Evolutionary conservation across 2,888 invertebrate genomes (phyloP).

Genomic region (Spodoptera littoralis): DNA sequence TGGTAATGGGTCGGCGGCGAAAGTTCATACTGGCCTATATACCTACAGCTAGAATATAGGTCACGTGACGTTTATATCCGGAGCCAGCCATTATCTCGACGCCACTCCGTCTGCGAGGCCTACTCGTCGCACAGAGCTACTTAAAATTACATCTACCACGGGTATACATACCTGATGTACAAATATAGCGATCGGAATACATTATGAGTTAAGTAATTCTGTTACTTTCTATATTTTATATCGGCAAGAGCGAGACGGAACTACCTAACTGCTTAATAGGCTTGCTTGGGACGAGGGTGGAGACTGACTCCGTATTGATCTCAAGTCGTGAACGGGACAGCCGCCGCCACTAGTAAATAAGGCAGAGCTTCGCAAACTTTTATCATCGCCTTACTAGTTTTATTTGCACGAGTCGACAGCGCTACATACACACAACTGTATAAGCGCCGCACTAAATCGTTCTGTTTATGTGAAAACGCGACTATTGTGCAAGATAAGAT

Average conservation of each 20-base stretch:
- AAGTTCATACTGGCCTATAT: slow-evolving; percentile 52
- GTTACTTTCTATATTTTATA: slow-evolving; percentile 51
- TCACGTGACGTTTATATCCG: slow-evolving; percentile 58
- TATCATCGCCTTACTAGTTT: slow-evolving; percentile 48
- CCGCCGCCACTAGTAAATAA: slow-evolving; percentile 71
- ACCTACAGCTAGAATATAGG: slow-evolving; percentile 54
- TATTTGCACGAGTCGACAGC: slow-evolving; percentile 40
- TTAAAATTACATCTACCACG: slow-evolving; percentile 32
- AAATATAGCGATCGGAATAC: slow-evolving; percentile 46
- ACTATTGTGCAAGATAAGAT: slow-evolving; percentile 27
- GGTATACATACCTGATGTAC: slow-evolving; percentile 30
- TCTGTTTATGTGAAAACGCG: slow-evolving; percentile 38
- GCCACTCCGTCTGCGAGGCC: slow-evolving; percentile 74
- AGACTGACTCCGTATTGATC: slow-evolving; percentile 84
- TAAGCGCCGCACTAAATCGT: slow-evolving; percentile 29
- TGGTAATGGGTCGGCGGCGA: slow-evolving; percentile 37
- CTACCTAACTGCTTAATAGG: slow-evolving; percentile 57
- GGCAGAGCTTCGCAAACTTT: slow-evolving; percentile 65
- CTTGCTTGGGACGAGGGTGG: slow-evolving; percentile 68
- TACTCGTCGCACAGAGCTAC: slow-evolving; percentile 40
- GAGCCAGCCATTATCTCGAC: slow-evolving; percentile 62
- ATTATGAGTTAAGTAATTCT: slow-evolving; percentile 45
- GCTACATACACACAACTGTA: slow-evolving; percentile 17
- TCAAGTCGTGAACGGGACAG: slow-evolving; percentile 71
- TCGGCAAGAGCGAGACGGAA: slow-evolving; percentile 59